Percentiles rank a stretch among this genome's conserved stretches.
phyloP scores from a whole-genome alignment of 2,113 vertebrate species.

The Ctenodactylus gundi region DNA sequence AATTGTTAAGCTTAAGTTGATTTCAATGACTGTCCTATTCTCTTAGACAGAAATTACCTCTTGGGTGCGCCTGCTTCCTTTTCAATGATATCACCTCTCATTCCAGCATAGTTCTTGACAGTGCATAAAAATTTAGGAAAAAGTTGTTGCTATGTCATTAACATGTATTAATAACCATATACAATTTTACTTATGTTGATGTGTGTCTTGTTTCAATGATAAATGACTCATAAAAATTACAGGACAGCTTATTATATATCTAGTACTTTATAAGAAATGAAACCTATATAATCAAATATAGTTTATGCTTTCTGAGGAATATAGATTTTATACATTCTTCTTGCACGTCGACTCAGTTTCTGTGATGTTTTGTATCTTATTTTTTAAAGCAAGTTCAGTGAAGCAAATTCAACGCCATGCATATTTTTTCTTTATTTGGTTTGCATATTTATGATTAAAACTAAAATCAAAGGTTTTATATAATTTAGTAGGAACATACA shows the following conservation, averaged over 20 bases:
- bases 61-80: not conserved
- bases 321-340: not conserved
- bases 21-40: not conserved
- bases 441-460: not conserved
- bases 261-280: not conserved
- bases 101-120: not conserved
- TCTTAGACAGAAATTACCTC: not conserved
- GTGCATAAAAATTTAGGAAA: not conserved
- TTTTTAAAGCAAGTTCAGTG: not conserved
- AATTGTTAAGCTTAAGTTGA: not conserved
- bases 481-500: not conserved
- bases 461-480: not conserved
- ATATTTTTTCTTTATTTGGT: slow-evolving; percentile 13
- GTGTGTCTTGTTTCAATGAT: not conserved
- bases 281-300: not conserved
- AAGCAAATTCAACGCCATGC: not conserved
- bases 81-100: not conserved
- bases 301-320: not conserved
- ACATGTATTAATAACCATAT: not conserved
- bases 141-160: not conserved
- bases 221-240: not conserved
- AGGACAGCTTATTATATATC: not conserved
- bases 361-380: not conserved
- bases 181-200: not conserved
- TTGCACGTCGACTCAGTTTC: not conserved